These are phyloP conservation scores for Odontophorus gujanensis DNA, from an alignment of 2,113 vertebrate species.

Conservation along the genomic window DNA sequence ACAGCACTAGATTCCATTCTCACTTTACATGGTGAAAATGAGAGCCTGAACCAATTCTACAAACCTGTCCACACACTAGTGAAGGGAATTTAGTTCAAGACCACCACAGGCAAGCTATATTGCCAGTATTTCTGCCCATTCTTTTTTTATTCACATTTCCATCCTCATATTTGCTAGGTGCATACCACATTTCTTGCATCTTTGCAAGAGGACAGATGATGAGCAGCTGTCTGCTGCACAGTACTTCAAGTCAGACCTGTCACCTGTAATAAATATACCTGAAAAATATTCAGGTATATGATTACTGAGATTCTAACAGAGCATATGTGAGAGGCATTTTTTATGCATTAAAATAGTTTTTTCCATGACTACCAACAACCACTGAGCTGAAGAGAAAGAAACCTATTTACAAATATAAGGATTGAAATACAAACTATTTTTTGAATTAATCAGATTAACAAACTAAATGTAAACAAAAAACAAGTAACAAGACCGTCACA, in stretches of 20 bases:
- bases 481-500: not conserved
- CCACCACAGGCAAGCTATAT: not conserved
- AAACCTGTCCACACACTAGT: accelerated
- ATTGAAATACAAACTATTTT: not conserved
- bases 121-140: not conserved
- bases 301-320: not conserved
- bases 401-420: not conserved
- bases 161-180: not conserved
- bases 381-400: not conserved
- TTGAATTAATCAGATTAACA: not conserved
- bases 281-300: not conserved
- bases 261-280: not conserved
- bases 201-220: not conserved
- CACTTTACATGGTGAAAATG: not conserved
- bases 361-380: not conserved
- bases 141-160: not conserved
- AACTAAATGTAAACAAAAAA: not conserved
- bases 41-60: not conserved
- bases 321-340: not conserved
- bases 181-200: not conserved
- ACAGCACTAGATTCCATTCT: not conserved
- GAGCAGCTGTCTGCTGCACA: not conserved
- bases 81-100: not conserved
- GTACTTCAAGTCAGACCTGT: not conserved
- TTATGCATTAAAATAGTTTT: not conserved